phyloP scores from a whole-genome alignment of 2,797 vertebrate genomes.

The Platalea minor region DNA sequence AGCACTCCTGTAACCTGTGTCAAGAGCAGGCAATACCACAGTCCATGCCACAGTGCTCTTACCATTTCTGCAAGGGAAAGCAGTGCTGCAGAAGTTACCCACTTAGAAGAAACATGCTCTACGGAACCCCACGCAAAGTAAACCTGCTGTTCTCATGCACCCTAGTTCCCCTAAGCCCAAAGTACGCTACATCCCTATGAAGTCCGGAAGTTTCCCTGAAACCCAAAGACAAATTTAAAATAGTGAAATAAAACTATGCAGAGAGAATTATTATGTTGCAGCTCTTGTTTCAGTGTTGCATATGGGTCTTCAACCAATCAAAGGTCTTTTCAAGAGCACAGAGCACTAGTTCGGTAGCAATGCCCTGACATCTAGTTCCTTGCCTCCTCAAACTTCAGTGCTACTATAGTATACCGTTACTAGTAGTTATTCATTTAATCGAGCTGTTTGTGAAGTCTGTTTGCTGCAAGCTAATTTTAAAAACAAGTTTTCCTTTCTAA shows the following conservation, averaged over 20 bases:
- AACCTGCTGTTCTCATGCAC: accelerated
- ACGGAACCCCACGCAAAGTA: neutral
- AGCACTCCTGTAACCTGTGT: neutral
- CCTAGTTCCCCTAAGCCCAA: neutral
- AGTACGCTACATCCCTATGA: accelerated
- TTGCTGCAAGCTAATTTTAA: neutral
- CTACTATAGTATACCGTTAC: neutral
- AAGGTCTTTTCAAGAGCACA: neutral
- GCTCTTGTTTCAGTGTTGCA: neutral
- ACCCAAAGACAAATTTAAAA: neutral
- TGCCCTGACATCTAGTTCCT: neutral
- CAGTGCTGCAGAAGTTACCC: neutral
- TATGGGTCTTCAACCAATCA: neutral
- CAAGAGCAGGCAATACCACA: neutral
- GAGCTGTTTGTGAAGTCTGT: neutral
- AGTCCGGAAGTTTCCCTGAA: neutral
- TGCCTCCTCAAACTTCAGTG: neutral
- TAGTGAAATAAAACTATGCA: neutral
- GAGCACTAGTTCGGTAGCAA: neutral
- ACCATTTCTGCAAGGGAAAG: neutral
- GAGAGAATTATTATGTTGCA: neutral
- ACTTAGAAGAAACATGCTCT: neutral
- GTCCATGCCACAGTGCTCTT: neutral
- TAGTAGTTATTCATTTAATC: neutral
- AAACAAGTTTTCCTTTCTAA: neutral